phyloP scores from a whole-genome alignment of 2,888 invertebrate species.

The Drosophila kokeensis region DNA sequence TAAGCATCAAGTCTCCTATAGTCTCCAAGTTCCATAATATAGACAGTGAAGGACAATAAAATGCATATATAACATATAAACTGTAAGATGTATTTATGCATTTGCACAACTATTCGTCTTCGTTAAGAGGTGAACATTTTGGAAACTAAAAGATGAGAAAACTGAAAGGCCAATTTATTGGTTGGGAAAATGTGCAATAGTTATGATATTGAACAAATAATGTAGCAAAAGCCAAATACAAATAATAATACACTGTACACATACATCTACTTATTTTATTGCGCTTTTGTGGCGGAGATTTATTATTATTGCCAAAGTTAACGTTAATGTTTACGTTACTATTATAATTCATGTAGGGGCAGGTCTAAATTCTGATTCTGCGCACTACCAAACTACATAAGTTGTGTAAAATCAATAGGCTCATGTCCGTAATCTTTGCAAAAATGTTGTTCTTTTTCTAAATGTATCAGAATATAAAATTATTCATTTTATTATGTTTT shows the following conservation, averaged over 20 bases:
- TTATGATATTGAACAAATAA: not conserved
- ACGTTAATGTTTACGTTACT: not conserved
- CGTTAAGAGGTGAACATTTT: not conserved
- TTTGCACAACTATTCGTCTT: not conserved
- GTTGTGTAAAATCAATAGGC: constrained; percentile 13
- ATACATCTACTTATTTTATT: not conserved
- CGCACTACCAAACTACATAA: constrained; percentile 1
- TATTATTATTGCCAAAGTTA: not conserved
- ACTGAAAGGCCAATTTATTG: not conserved
- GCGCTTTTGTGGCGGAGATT: not conserved
- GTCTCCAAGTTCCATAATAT: not conserved
- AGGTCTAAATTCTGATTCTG: constrained; percentile 1
- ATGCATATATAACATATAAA: not conserved
- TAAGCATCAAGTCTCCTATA: not conserved
- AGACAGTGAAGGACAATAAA: not conserved
- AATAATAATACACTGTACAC: not conserved
- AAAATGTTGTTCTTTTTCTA: not conserved
- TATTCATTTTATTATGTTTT: too few relatives aligned
- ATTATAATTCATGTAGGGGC: not conserved
- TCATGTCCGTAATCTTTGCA: not conserved
- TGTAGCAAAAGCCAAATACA: not conserved
- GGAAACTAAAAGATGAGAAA: not conserved
- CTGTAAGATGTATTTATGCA: not conserved
- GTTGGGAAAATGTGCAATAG: not conserved
- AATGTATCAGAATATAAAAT: not conserved